Base-by-base conservation (phyloP, 2,888 invertebrate genomes). In the Nysson spinosus region DNA sequence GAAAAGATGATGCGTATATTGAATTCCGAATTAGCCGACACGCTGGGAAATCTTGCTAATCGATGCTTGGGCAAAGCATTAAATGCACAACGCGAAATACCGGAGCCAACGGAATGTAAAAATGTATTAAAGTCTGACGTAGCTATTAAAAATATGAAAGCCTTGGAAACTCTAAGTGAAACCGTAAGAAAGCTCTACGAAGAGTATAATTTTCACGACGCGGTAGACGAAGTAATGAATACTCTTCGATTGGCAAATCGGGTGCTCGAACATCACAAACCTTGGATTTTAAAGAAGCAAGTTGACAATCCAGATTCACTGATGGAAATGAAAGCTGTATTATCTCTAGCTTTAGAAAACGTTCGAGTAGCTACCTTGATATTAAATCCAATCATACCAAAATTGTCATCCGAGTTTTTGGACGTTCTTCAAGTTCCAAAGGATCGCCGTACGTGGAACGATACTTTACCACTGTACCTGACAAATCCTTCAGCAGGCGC, bases 1-100 rank as follows among this genome's bases (percentile, higher is more conserved):
- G 89, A 89, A 3, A 95, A 95, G 85, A 89, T 95, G 44, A 85
- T 92, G 28, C 91, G 94, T 75, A 90, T 93, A 51, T 89, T 96
- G 14, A 98, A 99, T 89, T 90, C 95, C 0, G 97, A 98, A 85
- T 88, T 99, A 56, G 97, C 96, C 1, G 95, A 98, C 86, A 96
- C 95, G 0, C 87, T 98, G 12, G 98, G 98, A 17, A 99, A 99
- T 90, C 90, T 99, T 47, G 89, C 96, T 61, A 93, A 92, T 52
- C 92, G 98, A 12, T 94, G 94, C 81, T 92, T 93, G 69, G 94
- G 94, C 12, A 89, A 88, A 62, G 88, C 92, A 3, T 88, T 98
- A 50, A 98, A 98, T 91, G 93, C 94, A n/a, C 87, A 89, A 6
- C 92, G 92, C 81, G 90, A 91, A 81, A 93, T 94, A 87, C 96